Base-by-base conservation (phyloP, 1,140 invertebrate genomes). In the Drosophila lacertosa region DNA sequence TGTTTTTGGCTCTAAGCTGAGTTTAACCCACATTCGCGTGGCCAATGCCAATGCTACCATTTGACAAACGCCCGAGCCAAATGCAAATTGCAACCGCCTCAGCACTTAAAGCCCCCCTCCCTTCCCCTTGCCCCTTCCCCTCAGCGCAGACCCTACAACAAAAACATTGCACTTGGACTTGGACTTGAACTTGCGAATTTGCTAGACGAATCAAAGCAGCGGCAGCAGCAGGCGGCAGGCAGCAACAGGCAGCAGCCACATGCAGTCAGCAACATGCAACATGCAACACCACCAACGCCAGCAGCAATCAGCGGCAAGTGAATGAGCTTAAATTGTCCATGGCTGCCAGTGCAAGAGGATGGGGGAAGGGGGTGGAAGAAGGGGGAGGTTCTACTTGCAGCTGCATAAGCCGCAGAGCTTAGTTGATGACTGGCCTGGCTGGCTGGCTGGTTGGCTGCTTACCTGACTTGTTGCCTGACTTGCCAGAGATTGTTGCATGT, bases 161-260 rank as follows among this genome's bases (percentile, higher is more conserved):
- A n/a, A n/a, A n/a, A n/a, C n/a, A n/a, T 35, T 32, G 11, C 20
- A 60, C 53, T 35, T 33, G 16, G 32, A 53, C 51, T 66, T 81
- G 81, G 82, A 65, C 77, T 86, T 86, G 82, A 86, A 88, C 82
- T 88, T 88, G 82, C 79, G 77, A 86, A 88, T 86, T 86, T 82
- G 81, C 69, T 64, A 86, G 82, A 83, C 78, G 68, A 81, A 68
- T 69, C 54, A 48, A 54, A 68, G 55, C 69, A 68, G 37, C 32
- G 33, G 32, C 62, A 74, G 33, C 53, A 48, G 2, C 48, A 71
- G 10, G n/a, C 48, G 66, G 9, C 40, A 45, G 39, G 18, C 67
- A 51, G 29, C 50, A 60, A 44, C 33, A 57, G 40, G 39, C 35
- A 66, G 10, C 58, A 51, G 7, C 10, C 44, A 32, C n/a, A n/a